Evolutionary conservation across 2,113 vertebrate genomes (phyloP).

Genomic region (Harpagus bidentatus): DNA sequence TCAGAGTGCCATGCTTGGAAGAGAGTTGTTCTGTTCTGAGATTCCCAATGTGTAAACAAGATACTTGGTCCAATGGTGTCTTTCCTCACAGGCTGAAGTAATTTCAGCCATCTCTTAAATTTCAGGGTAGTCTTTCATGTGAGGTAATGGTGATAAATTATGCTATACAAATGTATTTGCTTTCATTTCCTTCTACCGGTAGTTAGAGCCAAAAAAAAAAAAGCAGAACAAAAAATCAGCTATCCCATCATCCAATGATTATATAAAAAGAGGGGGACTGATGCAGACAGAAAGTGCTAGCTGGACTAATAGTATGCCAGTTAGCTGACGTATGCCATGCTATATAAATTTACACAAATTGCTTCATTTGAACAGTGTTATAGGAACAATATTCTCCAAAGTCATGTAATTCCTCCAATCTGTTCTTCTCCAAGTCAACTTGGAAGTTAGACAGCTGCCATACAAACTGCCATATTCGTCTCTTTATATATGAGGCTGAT

Average conservation of each 20-base stretch:
- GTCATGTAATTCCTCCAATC: neutral
- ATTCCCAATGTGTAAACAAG: neutral
- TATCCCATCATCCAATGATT: neutral
- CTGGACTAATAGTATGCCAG: neutral
- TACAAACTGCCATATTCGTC: neutral
- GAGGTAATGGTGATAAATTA: neutral
- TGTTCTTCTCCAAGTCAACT: neutral
- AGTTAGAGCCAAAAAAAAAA: neutral
- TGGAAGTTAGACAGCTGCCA: neutral
- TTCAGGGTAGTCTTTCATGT: neutral
- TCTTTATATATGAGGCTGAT: neutral
- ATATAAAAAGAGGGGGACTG: neutral
- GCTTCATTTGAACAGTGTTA: neutral
- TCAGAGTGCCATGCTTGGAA: neutral
- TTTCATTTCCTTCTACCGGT: neutral
- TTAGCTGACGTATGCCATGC: neutral
- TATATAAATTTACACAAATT: neutral
- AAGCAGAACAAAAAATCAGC: rapidly evolving
- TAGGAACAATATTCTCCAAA: neutral
- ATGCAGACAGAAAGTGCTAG: neutral
- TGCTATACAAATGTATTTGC: neutral
- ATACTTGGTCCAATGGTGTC: rapidly evolving
- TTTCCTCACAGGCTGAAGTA: neutral
- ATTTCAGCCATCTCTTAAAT: neutral
- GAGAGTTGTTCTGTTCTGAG: neutral